Evolutionary conservation across 2,113 vertebrate genomes (phyloP).

Genomic region (Ptilonorhynchus violaceus): DNA sequence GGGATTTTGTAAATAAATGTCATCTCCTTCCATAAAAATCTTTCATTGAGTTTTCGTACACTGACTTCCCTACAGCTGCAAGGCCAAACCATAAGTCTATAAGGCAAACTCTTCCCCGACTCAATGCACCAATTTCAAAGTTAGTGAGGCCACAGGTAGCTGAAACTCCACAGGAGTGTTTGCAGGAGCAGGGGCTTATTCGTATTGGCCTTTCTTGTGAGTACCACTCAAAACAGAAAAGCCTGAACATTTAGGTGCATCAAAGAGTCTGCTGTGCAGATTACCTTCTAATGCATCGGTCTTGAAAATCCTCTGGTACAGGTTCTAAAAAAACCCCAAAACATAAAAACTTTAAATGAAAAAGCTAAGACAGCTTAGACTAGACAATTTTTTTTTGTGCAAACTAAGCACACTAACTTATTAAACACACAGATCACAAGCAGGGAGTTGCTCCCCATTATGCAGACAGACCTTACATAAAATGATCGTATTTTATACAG

Average conservation of each 20-base stretch:
- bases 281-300: constrained; percentile 12
- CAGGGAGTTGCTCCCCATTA: background rate
- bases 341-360: background rate
- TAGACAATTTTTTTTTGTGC: background rate
- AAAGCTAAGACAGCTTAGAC: background rate
- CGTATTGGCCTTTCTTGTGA: background rate
- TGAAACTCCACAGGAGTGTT: background rate
- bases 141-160: background rate
- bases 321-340: constrained; percentile 11
- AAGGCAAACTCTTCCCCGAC: background rate
- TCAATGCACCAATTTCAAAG: background rate
- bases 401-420: background rate
- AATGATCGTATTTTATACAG: background rate
- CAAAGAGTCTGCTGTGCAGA: background rate
- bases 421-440: background rate
- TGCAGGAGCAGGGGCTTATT: background rate
- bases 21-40: background rate
- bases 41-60: background rate
- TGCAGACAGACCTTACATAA: background rate
- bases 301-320: background rate
- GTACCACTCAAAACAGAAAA: background rate
- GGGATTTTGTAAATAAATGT: background rate
- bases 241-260: background rate
- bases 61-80: background rate
- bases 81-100: background rate